Conservation (phyloP, 2,888 invertebrate genomes). For the Linyphia triangularis region DNA sequence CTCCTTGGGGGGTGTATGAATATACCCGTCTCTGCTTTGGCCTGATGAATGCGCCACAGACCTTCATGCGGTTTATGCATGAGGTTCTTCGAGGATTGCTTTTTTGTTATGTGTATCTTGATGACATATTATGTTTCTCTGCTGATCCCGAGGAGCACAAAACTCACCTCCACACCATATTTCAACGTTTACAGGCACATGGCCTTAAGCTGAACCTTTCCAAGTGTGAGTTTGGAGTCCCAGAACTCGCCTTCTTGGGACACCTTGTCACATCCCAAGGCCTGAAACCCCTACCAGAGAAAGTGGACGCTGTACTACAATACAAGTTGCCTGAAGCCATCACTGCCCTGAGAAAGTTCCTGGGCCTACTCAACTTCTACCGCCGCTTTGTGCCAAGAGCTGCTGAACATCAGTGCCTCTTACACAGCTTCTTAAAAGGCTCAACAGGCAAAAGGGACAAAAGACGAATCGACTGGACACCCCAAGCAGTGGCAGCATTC, state of each 20-base stretch:
- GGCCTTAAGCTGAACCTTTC: not conserved
- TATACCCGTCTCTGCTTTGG: constrained; percentile 79
- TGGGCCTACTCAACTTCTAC: no score
- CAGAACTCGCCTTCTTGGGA: not conserved
- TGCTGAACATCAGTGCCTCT: not conserved
- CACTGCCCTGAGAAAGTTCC: not conserved
- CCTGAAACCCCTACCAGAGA: not conserved
- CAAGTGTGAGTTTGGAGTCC: not conserved
- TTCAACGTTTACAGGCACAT: not conserved
- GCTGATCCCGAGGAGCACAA: not conserved
- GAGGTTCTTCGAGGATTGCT: no score
- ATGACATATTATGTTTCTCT: no score
- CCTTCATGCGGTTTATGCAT: constrained; percentile 78
- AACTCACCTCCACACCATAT: not conserved
- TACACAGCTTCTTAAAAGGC: not conserved
- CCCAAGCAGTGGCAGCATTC: not conserved
- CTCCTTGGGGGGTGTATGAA: no score
- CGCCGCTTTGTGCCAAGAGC: not conserved
- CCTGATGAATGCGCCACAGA: constrained; percentile 80
- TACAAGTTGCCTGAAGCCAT: not conserved
- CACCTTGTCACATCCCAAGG: not conserved
- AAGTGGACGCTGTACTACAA: not conserved
- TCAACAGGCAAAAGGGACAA: no score
- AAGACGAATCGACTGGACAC: no score
- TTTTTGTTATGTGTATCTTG: no score